Percentiles rank a stretch among this genome's conserved stretches.
phyloP scores from a whole-genome alignment of 2,888 invertebrate genomes.

The Epirrhoe alternata region DNA sequence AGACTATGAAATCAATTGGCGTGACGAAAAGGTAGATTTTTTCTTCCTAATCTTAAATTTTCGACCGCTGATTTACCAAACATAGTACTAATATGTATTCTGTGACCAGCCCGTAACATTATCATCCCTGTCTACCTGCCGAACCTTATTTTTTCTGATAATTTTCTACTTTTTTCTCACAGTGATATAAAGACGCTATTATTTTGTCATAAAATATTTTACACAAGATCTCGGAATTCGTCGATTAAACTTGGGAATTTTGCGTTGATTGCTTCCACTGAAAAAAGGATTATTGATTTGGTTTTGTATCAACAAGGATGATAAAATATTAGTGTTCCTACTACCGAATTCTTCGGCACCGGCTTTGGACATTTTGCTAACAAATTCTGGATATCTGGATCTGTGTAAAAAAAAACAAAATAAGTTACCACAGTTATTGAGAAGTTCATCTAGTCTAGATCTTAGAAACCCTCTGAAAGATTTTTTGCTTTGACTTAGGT shows the following conservation, averaged over 20 bases:
- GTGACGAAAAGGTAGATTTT: too few species aligned
- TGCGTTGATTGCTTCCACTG: slow-evolving; percentile 19
- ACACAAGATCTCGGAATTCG: slow-evolving; percentile 42
- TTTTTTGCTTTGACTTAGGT: too few species aligned
- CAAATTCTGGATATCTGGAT: too few species aligned
- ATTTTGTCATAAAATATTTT: slow-evolving; percentile 55
- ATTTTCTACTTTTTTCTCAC: slow-evolving; percentile 43
- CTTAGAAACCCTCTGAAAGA: too few species aligned
- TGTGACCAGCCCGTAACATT: slow-evolving; percentile 1
- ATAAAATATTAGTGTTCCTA: not conserved
- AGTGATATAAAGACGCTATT: slow-evolving; percentile 48
- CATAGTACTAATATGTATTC: too few species aligned
- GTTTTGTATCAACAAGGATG: not conserved
- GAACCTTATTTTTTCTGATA: slow-evolving; percentile 41
- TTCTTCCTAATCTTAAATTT: slow-evolving; percentile 1
- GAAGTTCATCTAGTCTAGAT: too few species aligned
- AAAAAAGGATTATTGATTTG: slow-evolving; percentile 18
- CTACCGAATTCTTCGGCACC: too few species aligned
- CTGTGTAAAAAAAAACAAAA: too few species aligned
- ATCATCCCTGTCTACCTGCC: slow-evolving; percentile 40
- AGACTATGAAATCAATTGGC: too few species aligned
- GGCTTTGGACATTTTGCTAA: too few species aligned
- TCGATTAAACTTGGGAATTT: slow-evolving; percentile 25
- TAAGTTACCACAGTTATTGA: too few species aligned
- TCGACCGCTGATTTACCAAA: slow-evolving; percentile 16